phyloP scores from a whole-genome alignment of 2,797 vertebrate genomes.

The Ctenopoma kingsleyae region DNA sequence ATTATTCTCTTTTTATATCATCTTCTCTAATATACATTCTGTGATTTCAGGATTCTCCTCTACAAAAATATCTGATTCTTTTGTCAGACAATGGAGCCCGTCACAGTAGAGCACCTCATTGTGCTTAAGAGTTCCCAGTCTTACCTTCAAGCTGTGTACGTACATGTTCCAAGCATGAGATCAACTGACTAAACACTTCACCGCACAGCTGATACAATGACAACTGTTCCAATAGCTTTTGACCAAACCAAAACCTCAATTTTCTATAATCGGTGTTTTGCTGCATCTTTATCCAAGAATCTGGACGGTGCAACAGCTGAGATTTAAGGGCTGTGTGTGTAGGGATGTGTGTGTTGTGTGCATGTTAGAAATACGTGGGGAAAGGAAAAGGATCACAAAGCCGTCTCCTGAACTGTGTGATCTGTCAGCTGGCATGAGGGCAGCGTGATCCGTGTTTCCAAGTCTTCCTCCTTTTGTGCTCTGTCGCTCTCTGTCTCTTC shows the following conservation, averaged over 20 bases:
- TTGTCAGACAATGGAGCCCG: not conserved
- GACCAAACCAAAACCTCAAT: not conserved
- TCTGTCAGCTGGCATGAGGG: slow-evolving; percentile 45
- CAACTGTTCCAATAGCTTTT: not conserved
- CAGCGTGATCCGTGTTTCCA: slow-evolving; percentile 13
- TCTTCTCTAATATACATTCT: slow-evolving; percentile 28
- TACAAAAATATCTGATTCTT: slow-evolving; percentile 63
- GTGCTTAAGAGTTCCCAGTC: slow-evolving; percentile 13
- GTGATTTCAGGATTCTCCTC: slow-evolving; percentile 17
- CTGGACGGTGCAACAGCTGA: not conserved
- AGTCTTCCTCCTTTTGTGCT: slow-evolving; percentile 55
- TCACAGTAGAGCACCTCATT: slow-evolving; percentile 14
- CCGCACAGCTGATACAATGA: slow-evolving; percentile 19
- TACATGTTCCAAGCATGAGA: not conserved
- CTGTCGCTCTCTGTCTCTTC: slow-evolving; percentile 53
- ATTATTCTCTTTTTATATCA: slow-evolving; percentile 12
- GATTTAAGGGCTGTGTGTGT: slow-evolving; percentile 9
- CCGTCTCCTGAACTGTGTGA: slow-evolving; percentile 79
- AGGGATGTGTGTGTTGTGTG: not conserved
- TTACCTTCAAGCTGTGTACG: not conserved
- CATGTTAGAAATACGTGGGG: not conserved
- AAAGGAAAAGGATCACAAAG: slow-evolving; percentile 69
- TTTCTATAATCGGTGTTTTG: not conserved
- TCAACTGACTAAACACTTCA: not conserved
- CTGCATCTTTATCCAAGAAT: not conserved